A percentile compares a stretch with the other conserved stretches of the same genome.
These are phyloP conservation scores for Hemaris fuciformis DNA, from an alignment of 2,888 invertebrate species.

Conservation along the genomic window DNA sequence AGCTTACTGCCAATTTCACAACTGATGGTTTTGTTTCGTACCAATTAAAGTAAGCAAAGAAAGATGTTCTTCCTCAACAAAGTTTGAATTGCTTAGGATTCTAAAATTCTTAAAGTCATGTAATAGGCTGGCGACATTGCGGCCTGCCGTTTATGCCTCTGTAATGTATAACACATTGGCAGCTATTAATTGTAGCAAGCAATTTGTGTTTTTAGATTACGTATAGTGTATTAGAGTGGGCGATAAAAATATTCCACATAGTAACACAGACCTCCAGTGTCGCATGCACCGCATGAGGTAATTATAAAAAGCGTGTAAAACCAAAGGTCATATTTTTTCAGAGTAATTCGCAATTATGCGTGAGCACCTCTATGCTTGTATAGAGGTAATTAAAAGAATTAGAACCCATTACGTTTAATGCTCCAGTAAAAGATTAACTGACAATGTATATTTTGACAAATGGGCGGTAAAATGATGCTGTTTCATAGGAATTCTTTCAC, in stretches of 20 bases:
- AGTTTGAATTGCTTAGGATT: not conserved
- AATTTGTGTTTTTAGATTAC: constrained; percentile 18
- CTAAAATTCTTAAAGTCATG: not conserved
- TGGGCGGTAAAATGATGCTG: not conserved
- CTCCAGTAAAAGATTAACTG: constrained; percentile 44
- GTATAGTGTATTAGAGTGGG: constrained; percentile 13
- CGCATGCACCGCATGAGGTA: constrained; percentile 30
- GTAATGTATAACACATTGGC: constrained; percentile 33
- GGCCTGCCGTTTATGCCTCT: not conserved
- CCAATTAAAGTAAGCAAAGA: not conserved
- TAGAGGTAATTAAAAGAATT: constrained; percentile 62
- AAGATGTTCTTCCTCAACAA: not conserved
- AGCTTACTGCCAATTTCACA: not conserved
- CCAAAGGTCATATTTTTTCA: constrained; percentile 65
- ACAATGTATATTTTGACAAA: not conserved
- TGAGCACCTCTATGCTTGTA: constrained; percentile 44
- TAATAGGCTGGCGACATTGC: not conserved
- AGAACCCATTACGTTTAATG: constrained; percentile 53
- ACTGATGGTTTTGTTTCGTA: not conserved
- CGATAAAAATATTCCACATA: not conserved
- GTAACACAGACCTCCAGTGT: constrained; percentile 30
- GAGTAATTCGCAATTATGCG: constrained; percentile 56
- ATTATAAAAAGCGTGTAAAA: constrained; percentile 44
- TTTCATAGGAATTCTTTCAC: not conserved
- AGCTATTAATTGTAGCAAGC: constrained; percentile 29